Evolutionary conservation across 2,888 invertebrate genomes (phyloP).

Genomic region (Xylocampa areola): DNA sequence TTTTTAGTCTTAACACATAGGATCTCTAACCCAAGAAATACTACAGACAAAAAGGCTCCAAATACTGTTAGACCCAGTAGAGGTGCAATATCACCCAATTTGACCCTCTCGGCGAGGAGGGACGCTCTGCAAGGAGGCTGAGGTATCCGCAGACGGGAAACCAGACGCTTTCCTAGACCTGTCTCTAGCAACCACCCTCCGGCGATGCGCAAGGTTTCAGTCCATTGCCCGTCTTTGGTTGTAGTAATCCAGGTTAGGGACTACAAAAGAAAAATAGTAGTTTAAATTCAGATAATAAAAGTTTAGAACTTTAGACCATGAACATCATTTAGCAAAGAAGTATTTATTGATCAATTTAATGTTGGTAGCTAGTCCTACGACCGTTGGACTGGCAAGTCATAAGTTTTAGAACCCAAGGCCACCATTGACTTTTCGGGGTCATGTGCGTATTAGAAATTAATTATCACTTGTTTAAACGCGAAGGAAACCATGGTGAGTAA

Average conservation of each 20-base stretch:
- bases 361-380: no score
- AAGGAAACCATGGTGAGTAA: no score
- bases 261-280: constrained; percentile 56
- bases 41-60: constrained; percentile 68
- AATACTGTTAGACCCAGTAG: constrained; percentile 64
- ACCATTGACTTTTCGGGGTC: no score
- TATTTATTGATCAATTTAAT: no score
- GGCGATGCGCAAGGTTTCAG: constrained; percentile 65
- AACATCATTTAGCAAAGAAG: no score
- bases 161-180: constrained; percentile 71
- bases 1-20: constrained; percentile 60
- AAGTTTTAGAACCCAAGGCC: no score
- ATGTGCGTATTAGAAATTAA: no score
- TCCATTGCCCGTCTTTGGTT: constrained; percentile 73
- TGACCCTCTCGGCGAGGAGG: constrained; percentile 79
- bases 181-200: constrained; percentile 77
- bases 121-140: constrained; percentile 77
- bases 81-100: constrained; percentile 74
- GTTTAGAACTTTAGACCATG: no score
- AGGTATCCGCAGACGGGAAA: constrained; percentile 62
- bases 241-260: constrained; percentile 71
- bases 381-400: no score
- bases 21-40: constrained; percentile 71
- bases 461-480: no score
- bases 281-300: no score